phyloP scores from a whole-genome alignment of 1,140 invertebrate species.

The Drosophila guanche region DNA sequence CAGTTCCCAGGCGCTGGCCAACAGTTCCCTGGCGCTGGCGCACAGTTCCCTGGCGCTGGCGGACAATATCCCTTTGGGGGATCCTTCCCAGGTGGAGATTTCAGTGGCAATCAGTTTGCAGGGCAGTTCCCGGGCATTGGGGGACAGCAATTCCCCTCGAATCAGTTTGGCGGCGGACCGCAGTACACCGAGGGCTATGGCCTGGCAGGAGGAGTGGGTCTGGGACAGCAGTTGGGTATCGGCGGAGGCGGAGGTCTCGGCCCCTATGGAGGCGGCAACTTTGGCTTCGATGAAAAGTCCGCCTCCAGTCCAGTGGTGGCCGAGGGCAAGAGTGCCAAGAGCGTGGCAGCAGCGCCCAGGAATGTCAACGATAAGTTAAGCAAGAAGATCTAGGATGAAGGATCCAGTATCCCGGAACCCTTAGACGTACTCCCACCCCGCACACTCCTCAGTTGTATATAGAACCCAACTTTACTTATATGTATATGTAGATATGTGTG shows the following conservation, averaged over 20 bases:
- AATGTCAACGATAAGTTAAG: constrained; percentile 69
- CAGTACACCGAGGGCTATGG: constrained; percentile 78
- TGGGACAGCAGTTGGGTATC: constrained; percentile 58
- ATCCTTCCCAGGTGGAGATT: constrained; percentile 51
- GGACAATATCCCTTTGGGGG: constrained; percentile 56
- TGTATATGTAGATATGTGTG: too few relatives aligned
- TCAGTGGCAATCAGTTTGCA: constrained; percentile 53
- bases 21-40: constrained; percentile 51
- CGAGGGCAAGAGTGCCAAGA: constrained; percentile 71
- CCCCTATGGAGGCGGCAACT: constrained; percentile 32
- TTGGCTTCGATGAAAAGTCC: constrained; percentile 63
- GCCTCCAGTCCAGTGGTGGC: constrained; percentile 5
- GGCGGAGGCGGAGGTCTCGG: constrained; percentile 38
- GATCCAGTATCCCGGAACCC: background rate
- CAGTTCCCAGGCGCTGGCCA: constrained; percentile 26
- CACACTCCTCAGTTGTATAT: constrained; percentile 28
- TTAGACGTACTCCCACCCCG: background rate
- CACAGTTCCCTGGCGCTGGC: background rate
- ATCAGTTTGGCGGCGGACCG: constrained; percentile 50
- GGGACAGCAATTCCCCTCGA: constrained; percentile 47
- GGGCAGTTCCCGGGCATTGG: constrained; percentile 51
- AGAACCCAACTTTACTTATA: constrained; percentile 14
- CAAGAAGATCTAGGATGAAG: constrained; percentile 53
- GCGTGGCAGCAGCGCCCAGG: constrained; percentile 22
- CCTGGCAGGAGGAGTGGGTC: constrained; percentile 33